These are phyloP conservation scores for Gymnoscopelus braueri DNA, from an alignment of 2,797 vertebrate species.

Conservation along the genomic window DNA sequence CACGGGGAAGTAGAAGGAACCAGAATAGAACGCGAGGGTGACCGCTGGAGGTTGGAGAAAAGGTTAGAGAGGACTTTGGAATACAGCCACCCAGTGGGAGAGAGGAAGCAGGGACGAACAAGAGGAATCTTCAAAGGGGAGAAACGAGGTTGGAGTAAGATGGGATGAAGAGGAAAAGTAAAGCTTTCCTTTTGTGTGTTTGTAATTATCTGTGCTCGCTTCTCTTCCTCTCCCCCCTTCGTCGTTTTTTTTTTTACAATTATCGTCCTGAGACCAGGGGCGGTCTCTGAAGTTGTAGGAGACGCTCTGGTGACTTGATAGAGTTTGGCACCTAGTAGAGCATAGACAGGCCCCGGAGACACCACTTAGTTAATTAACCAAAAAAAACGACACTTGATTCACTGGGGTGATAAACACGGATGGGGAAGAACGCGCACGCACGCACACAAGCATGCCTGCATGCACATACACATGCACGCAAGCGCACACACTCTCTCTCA, in stretches of 20 bases:
- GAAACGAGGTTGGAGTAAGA: no score
- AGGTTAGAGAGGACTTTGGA: conserved; percentile 36
- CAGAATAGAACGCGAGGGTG: conserved; percentile 45
- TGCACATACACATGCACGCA: no score
- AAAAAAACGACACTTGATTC: conserved; percentile 67
- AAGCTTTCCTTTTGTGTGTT: conserved; percentile 40
- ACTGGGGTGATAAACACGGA: conserved; percentile 65
- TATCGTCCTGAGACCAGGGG: conserved; percentile 66
- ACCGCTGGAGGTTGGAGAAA: conserved; percentile 48
- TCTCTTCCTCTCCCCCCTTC: conserved; percentile 33
- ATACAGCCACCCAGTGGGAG: conserved; percentile 7
- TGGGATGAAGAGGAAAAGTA: conserved; percentile 19
- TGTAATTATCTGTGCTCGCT: conserved; percentile 66
- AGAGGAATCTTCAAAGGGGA: no score
- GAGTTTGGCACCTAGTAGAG: conserved; percentile 61
- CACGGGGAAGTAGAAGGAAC: conserved; percentile 50
- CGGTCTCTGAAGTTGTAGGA: conserved; percentile 51
- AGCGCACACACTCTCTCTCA: no score
- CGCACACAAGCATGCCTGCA: background rate
- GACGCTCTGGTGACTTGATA: conserved; percentile 71
- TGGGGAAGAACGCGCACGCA: conserved; percentile 12
- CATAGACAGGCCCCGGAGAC: conserved; percentile 65
- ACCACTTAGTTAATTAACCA: conserved; percentile 79
- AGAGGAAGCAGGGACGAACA: conserved; percentile 6
- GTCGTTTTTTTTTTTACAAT: conserved; percentile 53